Evolutionary conservation across 1,140 invertebrate species (phyloP), one percentile per base, ranked within the genome.

Genomic region (Lanistes nyassanus): DNA sequence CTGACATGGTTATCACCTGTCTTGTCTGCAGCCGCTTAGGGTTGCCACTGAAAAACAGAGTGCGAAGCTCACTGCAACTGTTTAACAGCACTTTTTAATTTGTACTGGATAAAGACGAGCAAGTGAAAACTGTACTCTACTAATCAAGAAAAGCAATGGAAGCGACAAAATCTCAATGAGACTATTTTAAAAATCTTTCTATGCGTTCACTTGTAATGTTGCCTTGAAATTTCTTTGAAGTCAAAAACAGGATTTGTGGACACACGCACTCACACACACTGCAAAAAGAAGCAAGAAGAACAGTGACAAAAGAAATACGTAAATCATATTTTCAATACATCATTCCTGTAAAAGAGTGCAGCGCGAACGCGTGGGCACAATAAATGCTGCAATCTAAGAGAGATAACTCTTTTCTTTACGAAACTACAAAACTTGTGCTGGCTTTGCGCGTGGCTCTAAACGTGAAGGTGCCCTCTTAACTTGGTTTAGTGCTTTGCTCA

Each of bases 1-100:
- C 76, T 19, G 76, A 36, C 84, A 86, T 84, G 31, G 79, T 75
- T 16, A 84, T 58, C 51, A 86, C 83, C 34, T 82, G 82, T 26
- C 76, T 62, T 72, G 78, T 83, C 37, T 82, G 76, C 37, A 79
- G 82, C 21, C 84, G 76, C 42, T 77, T 79, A 16, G 85, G 85
- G 37, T 86, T 86, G 19, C 85, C 85, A 81, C 85, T 86, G 79
- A 56, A 53, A 66, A 73, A 6, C 9, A 31, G 55, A 77, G 42
- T n/a, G 19, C 42, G 9, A 47, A 47, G 9, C 9, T 47, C 42
- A 13, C 42, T 6, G 42, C 42, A 47, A 16, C 5, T 47, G 9
- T 47, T n/a, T n/a, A 47, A 13, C 42, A 13, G 1, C 42, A 9
- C 42, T 47, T 1, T 47, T 47, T 47, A 1, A 47, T n/a, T n/a